Evolutionary conservation across 2,797 vertebrate species (phyloP).

Genomic region (Rhinella marina): DNA sequence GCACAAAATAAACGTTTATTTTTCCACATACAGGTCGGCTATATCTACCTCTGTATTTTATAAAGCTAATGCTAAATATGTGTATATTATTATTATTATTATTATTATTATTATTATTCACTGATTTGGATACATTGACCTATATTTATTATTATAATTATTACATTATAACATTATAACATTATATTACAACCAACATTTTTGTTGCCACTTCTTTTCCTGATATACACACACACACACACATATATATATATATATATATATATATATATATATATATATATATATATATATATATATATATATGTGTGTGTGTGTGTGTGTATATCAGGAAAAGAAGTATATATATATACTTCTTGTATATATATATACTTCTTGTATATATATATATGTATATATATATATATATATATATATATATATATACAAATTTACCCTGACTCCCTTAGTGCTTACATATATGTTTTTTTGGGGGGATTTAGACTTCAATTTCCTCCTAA

Average conservation of each 20-base stretch:
- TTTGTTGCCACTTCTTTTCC: too few species aligned
- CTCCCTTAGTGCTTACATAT: conserved; percentile 51
- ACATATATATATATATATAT: too few species aligned
- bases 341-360: too few species aligned
- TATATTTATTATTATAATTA: neutral
- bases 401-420: neutral
- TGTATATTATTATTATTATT: neutral
- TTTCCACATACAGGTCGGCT: neutral
- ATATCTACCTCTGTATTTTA: neutral
- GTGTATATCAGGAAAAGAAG: too few species aligned
- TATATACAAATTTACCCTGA: conserved; percentile 47
- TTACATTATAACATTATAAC: too few species aligned
- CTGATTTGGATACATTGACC: neutral
- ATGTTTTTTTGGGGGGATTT: conserved; percentile 35
- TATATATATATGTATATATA: neutral
- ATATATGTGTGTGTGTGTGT: too few species aligned
- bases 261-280: too few species aligned
- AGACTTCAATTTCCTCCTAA: conserved; percentile 47
- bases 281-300: too few species aligned
- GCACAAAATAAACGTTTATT: neutral
- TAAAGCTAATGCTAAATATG: neutral
- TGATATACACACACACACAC: too few species aligned
- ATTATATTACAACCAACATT: too few species aligned
- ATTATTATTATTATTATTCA: neutral
- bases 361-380: neutral